Base-by-base conservation (phyloP, 2,797 vertebrate genomes). In the Adrianichthys oophorus region DNA sequence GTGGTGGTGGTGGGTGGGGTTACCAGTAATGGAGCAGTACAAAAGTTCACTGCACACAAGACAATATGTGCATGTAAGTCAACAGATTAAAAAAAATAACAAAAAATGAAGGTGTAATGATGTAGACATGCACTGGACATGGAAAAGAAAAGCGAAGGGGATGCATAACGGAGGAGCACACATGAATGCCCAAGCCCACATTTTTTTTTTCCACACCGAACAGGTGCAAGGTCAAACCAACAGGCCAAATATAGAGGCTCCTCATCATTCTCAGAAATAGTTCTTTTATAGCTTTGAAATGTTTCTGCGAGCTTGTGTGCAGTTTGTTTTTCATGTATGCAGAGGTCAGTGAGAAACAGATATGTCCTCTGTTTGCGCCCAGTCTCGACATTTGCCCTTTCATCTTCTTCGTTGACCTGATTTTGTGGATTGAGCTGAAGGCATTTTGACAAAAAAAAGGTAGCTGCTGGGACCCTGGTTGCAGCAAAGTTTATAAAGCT, bases 1-100 rank as follows among this genome's bases (percentile, higher is more conserved):
- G 82, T 41, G 37, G 16, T 41, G 47, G 1, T 17, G 56, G 0
- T 41, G 55, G 29, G 40, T 41, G 51, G 62, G 77, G 75, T 79
- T 72, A 82, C 91, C 65, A 80, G 89, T 87, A 79, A 88, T 84
- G 90, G 91, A 87, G 84, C 88, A 83, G 78, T 74, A 76, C 83
- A 78, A 78, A 78, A 76, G 72, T 45, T 61, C 64, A 64, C 56
- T 57, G 21, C 53, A 44, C 37, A 44, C 41, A 52, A 18, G 54
- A 58, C 2, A 1, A 2, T 13, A 10, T 37, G 32, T 12, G 10
- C 32, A 37, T 37, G 2, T 12, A 37, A 4, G 32, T 37, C 32
- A 32, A 37, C 32, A 37, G 32, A 37, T 37, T 52, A 29, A 64
- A 24, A 45, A 21, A 8, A 18, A 18, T 17, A 7, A 21, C 12